Conservation (phyloP, 2,888 invertebrate species). For the Drosophila villosipedis region DNA sequence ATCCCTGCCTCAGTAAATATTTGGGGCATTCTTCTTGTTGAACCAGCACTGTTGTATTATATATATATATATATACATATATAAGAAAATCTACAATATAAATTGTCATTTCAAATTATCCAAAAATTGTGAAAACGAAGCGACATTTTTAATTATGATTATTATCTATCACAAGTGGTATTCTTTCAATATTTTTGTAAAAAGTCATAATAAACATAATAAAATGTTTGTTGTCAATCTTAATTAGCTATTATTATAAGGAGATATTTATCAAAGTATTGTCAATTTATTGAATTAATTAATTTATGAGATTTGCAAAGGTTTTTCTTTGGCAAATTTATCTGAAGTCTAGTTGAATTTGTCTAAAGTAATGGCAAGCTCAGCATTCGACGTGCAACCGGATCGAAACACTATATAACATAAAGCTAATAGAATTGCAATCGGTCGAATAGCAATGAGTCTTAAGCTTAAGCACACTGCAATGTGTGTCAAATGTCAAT, state of each 20-base stretch:
- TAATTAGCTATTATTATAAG: neutral
- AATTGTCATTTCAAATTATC: slow-evolving; percentile 25
- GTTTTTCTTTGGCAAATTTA: neutral
- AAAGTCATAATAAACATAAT: neutral
- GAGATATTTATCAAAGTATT: neutral
- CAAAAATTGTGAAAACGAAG: slow-evolving; percentile 1
- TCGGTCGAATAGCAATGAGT: neutral
- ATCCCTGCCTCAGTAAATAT: neutral
- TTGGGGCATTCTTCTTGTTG: neutral
- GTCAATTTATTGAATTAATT: neutral
- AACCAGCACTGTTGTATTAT: neutral
- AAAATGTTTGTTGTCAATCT: neutral
- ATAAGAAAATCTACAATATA: neutral
- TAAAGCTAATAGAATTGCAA: neutral
- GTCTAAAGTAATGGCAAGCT: neutral
- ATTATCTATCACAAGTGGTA: neutral
- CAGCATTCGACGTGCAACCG: neutral
- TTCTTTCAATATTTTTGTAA: neutral
- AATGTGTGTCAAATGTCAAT: too few species aligned
- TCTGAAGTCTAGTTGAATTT: neutral
- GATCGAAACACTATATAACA: neutral
- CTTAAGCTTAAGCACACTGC: too few species aligned
- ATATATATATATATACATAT: slow-evolving; percentile 2
- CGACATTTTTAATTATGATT: neutral
- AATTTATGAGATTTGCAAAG: neutral